These are phyloP conservation scores for Smithornis capensis DNA, from an alignment of 2,113 vertebrate species.

Conservation along the genomic window DNA sequence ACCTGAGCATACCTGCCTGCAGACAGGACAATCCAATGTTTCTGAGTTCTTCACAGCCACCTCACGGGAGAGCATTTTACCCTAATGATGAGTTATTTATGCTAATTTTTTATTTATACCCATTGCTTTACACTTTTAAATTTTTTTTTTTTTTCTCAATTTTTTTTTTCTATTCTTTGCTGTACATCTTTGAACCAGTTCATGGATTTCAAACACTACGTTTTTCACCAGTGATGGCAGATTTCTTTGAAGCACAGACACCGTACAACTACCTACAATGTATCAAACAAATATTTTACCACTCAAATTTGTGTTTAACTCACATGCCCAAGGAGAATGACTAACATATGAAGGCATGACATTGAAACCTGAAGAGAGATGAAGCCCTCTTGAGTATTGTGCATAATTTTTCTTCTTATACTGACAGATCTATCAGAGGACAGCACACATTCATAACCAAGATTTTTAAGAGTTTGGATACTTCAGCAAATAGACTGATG, in stretches of 20 bases:
- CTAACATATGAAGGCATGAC: not conserved
- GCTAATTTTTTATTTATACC: not conserved
- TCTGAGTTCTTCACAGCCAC: not conserved
- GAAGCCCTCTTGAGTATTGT: not conserved
- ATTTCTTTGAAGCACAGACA: not conserved
- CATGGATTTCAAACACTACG: not conserved
- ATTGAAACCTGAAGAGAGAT: not conserved
- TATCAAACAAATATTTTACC: not conserved
- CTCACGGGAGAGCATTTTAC: not conserved
- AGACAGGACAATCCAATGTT: not conserved
- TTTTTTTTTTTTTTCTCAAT: not conserved
- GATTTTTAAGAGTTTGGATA: not conserved
- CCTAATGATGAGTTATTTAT: not conserved
- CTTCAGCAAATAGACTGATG: not conserved
- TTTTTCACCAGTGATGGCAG: not conserved
- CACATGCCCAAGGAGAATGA: not conserved
- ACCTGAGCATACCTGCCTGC: not conserved
- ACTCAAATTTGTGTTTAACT: not conserved
- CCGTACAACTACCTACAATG: not conserved
- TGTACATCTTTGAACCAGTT: not conserved
- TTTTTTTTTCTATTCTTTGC: not conserved
- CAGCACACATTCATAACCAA: not conserved
- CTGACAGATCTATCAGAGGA: not conserved
- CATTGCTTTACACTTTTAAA: not conserved
- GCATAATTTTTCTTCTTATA: not conserved